Conservation (phyloP, 2,113 vertebrate genomes). For the Pseudois nayaur region DNA sequence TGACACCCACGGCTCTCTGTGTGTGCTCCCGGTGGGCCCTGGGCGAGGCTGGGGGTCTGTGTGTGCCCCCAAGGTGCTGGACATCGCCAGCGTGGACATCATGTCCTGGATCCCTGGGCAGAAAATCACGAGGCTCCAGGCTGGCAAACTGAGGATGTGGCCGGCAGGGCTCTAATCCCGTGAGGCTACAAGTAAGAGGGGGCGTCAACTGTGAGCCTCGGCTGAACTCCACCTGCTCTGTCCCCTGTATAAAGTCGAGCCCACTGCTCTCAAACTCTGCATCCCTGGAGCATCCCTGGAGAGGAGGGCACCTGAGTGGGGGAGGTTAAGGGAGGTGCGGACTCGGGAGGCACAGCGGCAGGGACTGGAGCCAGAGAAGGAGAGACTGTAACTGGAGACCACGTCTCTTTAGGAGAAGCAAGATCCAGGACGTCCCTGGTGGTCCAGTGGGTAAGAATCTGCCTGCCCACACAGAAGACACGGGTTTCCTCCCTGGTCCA, state of each 20-base stretch:
- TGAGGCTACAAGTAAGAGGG: accelerated
- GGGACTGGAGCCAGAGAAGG: not conserved
- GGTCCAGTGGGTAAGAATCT: not conserved
- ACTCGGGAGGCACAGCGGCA: accelerated
- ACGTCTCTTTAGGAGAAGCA: not conserved
- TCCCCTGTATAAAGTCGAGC: not conserved
- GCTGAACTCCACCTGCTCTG: not conserved
- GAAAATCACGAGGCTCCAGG: accelerated
- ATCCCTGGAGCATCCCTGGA: not conserved
- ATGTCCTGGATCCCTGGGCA: not conserved
- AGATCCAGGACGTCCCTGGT: not conserved
- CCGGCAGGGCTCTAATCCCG: accelerated
- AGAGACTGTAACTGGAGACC: accelerated
- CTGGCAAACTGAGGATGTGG: too few relatives aligned
- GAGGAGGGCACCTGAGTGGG: not conserved
- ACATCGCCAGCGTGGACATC: not conserved
- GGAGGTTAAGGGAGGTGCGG: not conserved
- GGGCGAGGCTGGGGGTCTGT: accelerated
- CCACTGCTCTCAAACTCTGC: not conserved
- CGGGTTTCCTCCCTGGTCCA: not conserved
- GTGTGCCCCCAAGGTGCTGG: not conserved
- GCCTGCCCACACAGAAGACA: not conserved
- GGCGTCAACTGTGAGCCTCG: not conserved
- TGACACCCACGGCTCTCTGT: accelerated
- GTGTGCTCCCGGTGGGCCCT: not conserved